A percentile compares a stretch with the other conserved stretches of the same genome.
These are phyloP conservation scores for Physocephala rufipes DNA, from an alignment of 2,888 invertebrate species.

Conservation along the genomic window DNA sequence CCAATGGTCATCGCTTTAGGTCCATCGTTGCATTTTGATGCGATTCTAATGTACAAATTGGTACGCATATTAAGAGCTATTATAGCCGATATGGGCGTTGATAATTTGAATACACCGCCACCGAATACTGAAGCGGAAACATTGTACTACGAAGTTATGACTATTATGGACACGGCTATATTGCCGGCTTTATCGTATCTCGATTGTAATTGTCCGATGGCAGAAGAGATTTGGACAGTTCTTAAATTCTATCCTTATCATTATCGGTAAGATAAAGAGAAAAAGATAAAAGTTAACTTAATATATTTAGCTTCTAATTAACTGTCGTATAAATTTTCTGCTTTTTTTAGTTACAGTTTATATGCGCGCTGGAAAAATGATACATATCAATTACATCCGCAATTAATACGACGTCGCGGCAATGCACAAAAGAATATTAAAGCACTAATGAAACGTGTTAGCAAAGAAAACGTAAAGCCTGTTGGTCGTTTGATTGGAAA, in stretches of 20 bases:
- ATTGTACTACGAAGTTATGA: conserved; percentile 84
- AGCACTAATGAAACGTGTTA: conserved; percentile 95
- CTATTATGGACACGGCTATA: conserved; percentile 86
- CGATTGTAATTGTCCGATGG: conserved; percentile 94
- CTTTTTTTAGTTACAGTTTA: conserved; percentile 76
- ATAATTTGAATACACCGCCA: conserved; percentile 60
- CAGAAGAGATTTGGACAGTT: conserved; percentile 95
- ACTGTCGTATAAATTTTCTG: conserved; percentile 58
- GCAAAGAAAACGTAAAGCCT: conserved; percentile 98
- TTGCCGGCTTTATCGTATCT: conserved; percentile 90
- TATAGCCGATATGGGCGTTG: conserved; percentile 63
- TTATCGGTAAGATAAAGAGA: conserved; percentile 67
- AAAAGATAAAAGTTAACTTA: neutral
- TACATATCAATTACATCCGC: conserved; percentile 81
- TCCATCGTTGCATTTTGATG: conserved; percentile 86
- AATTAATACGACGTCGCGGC: conserved; percentile 83
- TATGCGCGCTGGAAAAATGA: conserved; percentile 98
- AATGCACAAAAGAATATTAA: conserved; percentile 91
- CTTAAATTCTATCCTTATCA: conserved; percentile 88
- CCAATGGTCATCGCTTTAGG: conserved; percentile 89
- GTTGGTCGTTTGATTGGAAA: conserved; percentile 96
- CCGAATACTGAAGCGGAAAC: conserved; percentile 66
- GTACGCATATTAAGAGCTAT: conserved; percentile 68
- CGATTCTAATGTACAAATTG: conserved; percentile 89
- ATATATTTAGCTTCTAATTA: conserved; percentile 10